Evolutionary conservation across 2,888 invertebrate species (phyloP), one percentile per base, ranked within the genome.

Genomic region (Hydropsyche betteni): DNA sequence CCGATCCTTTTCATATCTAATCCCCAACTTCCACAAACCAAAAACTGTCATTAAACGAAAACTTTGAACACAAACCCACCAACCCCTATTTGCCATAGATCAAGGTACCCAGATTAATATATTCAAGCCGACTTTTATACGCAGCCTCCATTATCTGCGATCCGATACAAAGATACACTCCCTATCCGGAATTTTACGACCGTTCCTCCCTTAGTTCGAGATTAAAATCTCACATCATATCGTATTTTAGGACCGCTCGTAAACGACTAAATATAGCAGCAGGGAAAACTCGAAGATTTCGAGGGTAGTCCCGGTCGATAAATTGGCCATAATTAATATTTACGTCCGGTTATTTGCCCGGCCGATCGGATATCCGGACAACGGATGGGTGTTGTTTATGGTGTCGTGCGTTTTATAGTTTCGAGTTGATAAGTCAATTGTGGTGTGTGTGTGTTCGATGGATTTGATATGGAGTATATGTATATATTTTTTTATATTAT

Each of bases 221-320:
- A 71, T 70, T 71, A 71, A 71, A 71, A 75, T 71, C 75, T 75
- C 75, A 68, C 71, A 71, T 71, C 75, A 68, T 71, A 75, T 75
- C 75, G 71, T 52, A 71, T 71, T 75, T 71, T 71, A 71, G 71
- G 75, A 51, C 52, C 52, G 75, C 24, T 71, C 75, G 75, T 75
- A 75, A 75, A 75, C 68, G 64, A 10, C 51, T 71, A 52, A 75
- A 71, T 68, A 51, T 51, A 75, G 69, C 50, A 75, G 50, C 33
- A 58, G 50, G 24, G 61, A 8, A 8, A 24, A 58, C 44, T 44
- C 44, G 36, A 12, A 64, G 12, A 36, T 12, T 64, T 64, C 64
- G 36, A 64, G 12, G 24, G 24, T 24, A 24, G 24, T 24, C 24
- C 24, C 24, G 24, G 61, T 61, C 61, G 61, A 64, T 64, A 64